Base-by-base conservation (phyloP, 2,113 vertebrate species). In the Heterotilapia buettikoferi region DNA sequence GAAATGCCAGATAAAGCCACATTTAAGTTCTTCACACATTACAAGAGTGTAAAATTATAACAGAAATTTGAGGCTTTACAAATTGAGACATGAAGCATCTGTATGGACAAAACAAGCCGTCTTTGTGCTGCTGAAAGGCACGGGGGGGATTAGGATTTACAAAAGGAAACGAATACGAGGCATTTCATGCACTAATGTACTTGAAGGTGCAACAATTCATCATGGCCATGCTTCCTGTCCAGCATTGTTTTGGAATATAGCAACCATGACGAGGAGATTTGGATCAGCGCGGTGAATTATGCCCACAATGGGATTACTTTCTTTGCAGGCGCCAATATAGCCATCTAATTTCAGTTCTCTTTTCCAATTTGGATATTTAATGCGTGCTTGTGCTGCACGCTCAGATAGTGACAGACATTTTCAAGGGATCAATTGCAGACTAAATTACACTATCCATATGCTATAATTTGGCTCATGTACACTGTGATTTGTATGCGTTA, bases 121-220 rank as follows among this genome's bases (percentile, higher is more conserved):
- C 40, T 80, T 85, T 92, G 90, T 90, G 87, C 80, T 3, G 26
- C 36, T 87, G 66, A 85, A 80, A 81, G 40, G 63, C 45, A 36
- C 63, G 19, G 59, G 63, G 16, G 52, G 81, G 83, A 90, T 91
- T 86, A 80, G 81, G 53, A 81, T 86, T 90, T 86, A 43, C 21
- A 18, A 53, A 57, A 78, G 86, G 38, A 76, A 92, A 83, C 78
- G 66, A 91, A 90, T 84, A 40, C 21, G 24, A 83, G 86, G 66
- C 79, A 81, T 89, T 93, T 88, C 80, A 91, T 83, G 83, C 68
- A 19, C 31, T 82, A 88, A 90, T 80, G 76, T 79, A 85, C 29
- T 84, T 82, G 82, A 90, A 84, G 43, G 73, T 71, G 78, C 56
- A 85, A 86, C 86, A 81, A 82, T 76, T 91, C 90, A 88, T 91